Percentiles rank a stretch among this genome's conserved stretches.
These are phyloP conservation scores for Diploscapter pachys DNA, from an alignment of 1,140 invertebrate species.

Conservation along the genomic window DNA sequence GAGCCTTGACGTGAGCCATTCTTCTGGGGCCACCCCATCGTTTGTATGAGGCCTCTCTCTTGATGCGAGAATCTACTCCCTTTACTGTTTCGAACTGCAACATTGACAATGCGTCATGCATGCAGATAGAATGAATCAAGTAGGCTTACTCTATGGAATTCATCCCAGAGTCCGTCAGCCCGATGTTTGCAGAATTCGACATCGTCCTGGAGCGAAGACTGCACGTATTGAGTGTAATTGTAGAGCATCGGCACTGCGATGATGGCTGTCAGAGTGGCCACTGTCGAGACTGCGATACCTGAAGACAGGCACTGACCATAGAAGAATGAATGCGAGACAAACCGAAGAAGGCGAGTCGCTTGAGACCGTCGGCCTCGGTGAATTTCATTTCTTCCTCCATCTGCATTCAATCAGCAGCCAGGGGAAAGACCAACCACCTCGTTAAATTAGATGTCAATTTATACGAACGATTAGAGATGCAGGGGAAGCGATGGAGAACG, in stretches of 20 bases:
- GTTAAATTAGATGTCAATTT: not conserved
- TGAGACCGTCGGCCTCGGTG: slow-evolving; percentile 32
- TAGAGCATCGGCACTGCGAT: slow-evolving; percentile 43
- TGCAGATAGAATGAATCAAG: too few species aligned
- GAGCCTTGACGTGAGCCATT: slow-evolving; percentile 21
- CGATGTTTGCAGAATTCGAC: slow-evolving; percentile 41
- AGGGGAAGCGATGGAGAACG: not conserved
- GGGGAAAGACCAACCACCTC: not conserved
- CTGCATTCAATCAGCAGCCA: not conserved
- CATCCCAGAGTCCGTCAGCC: slow-evolving; percentile 36
- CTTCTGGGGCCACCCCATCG: slow-evolving; percentile 4
- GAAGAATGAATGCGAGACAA: not conserved
- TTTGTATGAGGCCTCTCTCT: slow-evolving; percentile 11
- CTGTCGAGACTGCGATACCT: slow-evolving; percentile 6
- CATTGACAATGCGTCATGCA: too few species aligned
- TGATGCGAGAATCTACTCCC: slow-evolving; percentile 28
- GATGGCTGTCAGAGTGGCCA: slow-evolving; percentile 38
- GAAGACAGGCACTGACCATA: not conserved
- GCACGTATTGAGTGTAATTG: slow-evolving; percentile 43
- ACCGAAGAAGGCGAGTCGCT: slow-evolving; percentile 37
- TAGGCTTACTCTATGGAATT: slow-evolving; percentile 10
- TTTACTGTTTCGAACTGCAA: slow-evolving; percentile 18
- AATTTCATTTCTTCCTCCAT: slow-evolving; percentile 33
- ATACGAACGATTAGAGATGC: not conserved
- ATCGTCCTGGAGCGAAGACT: slow-evolving; percentile 40